These are phyloP conservation scores for Florisuga fusca DNA, from an alignment of 2,797 vertebrate species.

Conservation along the genomic window DNA sequence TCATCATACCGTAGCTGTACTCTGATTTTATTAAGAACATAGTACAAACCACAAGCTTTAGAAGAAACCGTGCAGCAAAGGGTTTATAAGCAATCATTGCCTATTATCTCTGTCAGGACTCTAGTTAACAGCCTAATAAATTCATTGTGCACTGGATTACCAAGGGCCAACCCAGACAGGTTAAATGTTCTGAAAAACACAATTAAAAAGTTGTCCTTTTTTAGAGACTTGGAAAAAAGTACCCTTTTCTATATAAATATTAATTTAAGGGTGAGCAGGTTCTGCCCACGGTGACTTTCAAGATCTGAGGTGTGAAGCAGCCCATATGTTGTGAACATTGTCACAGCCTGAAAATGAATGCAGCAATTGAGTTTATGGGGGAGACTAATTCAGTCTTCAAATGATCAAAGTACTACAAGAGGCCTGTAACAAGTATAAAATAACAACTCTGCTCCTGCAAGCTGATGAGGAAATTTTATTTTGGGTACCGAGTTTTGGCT, in stretches of 20 bases:
- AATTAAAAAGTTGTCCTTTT: not conserved
- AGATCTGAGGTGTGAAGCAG: not conserved
- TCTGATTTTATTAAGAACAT: conserved; percentile 42
- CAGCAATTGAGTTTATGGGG: not conserved
- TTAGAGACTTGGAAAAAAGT: not conserved
- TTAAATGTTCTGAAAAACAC: conserved; percentile 10
- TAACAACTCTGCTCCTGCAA: not conserved
- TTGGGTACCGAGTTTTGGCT: not conserved
- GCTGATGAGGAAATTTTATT: not conserved
- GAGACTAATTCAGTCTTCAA: not conserved
- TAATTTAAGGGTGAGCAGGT: not conserved
- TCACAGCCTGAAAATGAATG: not conserved
- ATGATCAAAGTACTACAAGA: not conserved
- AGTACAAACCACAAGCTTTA: not conserved
- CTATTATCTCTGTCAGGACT: not conserved
- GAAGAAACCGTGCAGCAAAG: not conserved
- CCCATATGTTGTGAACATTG: not conserved
- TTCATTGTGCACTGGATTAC: not conserved
- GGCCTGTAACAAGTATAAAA: not conserved
- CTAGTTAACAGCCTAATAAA: not conserved
- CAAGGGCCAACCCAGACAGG: not conserved
- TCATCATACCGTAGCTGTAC: not conserved
- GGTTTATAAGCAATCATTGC: not conserved
- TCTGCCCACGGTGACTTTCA: not conserved
- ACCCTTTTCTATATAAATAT: not conserved